Evolutionary conservation across 2,888 invertebrate genomes (phyloP).

Genomic region (Silvanus unidentatus): DNA sequence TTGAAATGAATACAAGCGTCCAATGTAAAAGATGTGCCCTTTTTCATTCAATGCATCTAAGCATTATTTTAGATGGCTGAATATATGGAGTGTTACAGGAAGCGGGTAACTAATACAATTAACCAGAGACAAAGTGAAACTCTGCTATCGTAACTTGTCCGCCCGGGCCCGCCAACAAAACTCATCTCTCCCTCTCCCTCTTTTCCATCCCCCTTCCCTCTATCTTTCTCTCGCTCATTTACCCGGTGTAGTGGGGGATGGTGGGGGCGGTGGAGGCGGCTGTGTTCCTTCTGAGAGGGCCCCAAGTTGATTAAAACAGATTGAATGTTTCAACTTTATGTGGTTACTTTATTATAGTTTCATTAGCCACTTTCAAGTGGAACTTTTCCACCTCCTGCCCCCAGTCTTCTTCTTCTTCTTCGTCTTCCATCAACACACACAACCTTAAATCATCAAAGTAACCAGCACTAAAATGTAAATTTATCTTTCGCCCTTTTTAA

Average conservation of each 20-base stretch:
- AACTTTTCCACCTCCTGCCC: slow-evolving; percentile 20
- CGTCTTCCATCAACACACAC: too few species aligned
- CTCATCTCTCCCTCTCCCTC: background rate
- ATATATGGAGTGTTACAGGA: slow-evolving; percentile 39
- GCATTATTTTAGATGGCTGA: slow-evolving; percentile 21
- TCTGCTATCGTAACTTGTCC: slow-evolving; percentile 48
- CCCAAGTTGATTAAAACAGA: slow-evolving; percentile 48
- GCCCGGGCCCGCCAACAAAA: slow-evolving; percentile 21
- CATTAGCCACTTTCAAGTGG: slow-evolving; percentile 34
- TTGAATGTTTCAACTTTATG: slow-evolving; percentile 48
- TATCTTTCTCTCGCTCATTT: too few species aligned
- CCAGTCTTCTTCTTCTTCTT: too few species aligned
- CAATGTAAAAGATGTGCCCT: slow-evolving; percentile 31
- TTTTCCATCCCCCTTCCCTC: background rate
- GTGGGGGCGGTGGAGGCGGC: slow-evolving; percentile 18
- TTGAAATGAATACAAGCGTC: slow-evolving; percentile 45
- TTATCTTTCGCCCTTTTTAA: too few species aligned
- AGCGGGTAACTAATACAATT: slow-evolving; percentile 49
- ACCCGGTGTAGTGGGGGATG: too few species aligned
- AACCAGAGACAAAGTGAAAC: slow-evolving; percentile 50
- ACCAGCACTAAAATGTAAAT: too few species aligned
- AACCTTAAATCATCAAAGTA: too few species aligned
- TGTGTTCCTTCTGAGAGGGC: slow-evolving; percentile 43
- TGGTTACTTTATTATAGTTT: slow-evolving; percentile 43
- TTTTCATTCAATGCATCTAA: slow-evolving; percentile 15